Percentiles rank a stretch among this genome's conserved stretches.
phyloP scores from a whole-genome alignment of 2,113 vertebrate genomes.

The Nothocercus julius region DNA sequence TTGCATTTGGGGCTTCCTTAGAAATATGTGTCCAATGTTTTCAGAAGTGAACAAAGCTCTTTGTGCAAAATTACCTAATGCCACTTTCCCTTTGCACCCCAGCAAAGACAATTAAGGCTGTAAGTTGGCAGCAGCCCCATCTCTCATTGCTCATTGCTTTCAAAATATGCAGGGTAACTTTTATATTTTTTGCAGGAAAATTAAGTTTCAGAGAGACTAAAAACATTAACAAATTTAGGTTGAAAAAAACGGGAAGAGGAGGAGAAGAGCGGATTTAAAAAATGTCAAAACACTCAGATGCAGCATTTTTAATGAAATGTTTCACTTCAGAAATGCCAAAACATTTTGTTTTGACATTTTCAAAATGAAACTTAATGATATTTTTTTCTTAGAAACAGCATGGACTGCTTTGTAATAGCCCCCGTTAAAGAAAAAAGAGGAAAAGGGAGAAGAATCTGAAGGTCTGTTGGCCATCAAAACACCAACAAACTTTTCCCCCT shows the following conservation, averaged over 20 bases:
- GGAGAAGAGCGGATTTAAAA: conserved; percentile 27
- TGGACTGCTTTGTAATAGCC: conserved; percentile 2
- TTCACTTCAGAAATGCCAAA: conserved; percentile 73
- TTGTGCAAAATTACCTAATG: neutral
- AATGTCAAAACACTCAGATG: conserved; percentile 72
- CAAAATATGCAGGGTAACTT: neutral
- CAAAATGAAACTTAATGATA: conserved; percentile 53
- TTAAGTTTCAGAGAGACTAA: conserved; percentile 22
- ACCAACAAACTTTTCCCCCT: neutral
- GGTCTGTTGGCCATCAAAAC: neutral
- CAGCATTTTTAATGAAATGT: conserved; percentile 69
- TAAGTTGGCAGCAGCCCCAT: neutral
- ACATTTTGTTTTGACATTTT: conserved; percentile 75
- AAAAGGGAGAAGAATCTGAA: neutral
- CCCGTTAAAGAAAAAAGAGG: neutral
- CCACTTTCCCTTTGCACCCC: neutral
- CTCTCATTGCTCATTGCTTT: neutral
- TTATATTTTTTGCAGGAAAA: neutral
- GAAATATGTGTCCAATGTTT: neutral
- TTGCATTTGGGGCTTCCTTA: too few species aligned
- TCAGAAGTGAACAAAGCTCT: neutral
- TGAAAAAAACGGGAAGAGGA: conserved; percentile 10
- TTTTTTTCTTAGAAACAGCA: conserved; percentile 1
- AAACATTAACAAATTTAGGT: conserved; percentile 55
- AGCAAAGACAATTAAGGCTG: neutral